phyloP scores from a whole-genome alignment of 2,797 vertebrate species.

The Chlorospingus flavigularis region DNA sequence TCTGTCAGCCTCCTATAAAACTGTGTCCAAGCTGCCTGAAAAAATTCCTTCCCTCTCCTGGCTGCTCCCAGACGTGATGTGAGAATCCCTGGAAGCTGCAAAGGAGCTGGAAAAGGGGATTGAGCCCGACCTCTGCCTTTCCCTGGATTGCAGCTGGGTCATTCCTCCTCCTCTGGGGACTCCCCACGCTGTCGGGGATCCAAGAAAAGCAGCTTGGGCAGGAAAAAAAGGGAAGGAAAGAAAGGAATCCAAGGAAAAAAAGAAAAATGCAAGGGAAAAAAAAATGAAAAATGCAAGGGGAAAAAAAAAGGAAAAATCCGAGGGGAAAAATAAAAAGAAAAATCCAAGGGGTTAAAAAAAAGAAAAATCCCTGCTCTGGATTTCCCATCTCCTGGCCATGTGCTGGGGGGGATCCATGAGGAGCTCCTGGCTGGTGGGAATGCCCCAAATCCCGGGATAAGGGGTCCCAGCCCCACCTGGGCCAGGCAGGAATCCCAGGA shows the following conservation, averaged over 20 bases:
- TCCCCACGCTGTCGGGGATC: rapidly evolving
- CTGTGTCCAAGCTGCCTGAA: not conserved
- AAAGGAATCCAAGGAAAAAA: not conserved
- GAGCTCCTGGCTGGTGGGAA: not conserved
- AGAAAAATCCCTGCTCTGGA: not conserved
- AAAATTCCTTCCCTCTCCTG: not conserved
- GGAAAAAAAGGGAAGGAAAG: not conserved
- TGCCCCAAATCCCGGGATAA: not conserved
- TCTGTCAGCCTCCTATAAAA: not conserved
- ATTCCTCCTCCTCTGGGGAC: not conserved
- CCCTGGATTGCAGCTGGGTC: not conserved
- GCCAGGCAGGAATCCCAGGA: not conserved
- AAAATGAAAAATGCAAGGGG: no score
- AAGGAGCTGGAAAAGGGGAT: not conserved
- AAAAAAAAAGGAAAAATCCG: no score
- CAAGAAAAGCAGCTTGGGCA: not conserved
- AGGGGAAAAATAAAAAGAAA: no score
- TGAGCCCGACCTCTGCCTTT: not conserved
- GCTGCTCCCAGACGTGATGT: not conserved
- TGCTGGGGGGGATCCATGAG: no score
- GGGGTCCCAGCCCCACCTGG: not conserved
- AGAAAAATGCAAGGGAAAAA: not conserved
- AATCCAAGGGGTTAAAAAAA: no score
- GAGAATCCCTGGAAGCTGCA: not conserved
- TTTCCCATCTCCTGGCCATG: not conserved